phyloP scores from a whole-genome alignment of 2,797 vertebrate species.

The Sphaeramia orbicularis region DNA sequence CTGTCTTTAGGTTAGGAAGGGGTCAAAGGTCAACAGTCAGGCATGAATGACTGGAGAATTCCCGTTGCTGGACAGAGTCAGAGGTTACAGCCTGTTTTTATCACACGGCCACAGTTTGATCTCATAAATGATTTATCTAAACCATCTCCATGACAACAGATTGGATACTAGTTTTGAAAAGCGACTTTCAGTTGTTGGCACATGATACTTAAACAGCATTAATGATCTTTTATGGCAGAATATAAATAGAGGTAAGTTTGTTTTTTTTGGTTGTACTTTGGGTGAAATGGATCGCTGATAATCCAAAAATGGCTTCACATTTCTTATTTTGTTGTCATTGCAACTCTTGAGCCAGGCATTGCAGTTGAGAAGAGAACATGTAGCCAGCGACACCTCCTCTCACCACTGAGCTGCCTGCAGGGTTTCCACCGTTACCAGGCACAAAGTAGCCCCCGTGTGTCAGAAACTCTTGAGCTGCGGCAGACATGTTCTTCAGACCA shows the following conservation, averaged over 20 bases:
- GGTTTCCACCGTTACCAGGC: constrained; percentile 63
- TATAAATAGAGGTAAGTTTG: neutral
- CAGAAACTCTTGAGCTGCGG: constrained; percentile 84
- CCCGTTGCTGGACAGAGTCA: too few species aligned
- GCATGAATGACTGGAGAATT: too few species aligned
- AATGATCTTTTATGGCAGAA: neutral
- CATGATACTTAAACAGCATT: too few species aligned
- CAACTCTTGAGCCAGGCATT: constrained; percentile 82
- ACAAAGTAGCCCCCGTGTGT: constrained; percentile 85
- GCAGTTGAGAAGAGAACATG: constrained; percentile 83
- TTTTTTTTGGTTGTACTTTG: neutral
- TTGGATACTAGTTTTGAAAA: too few species aligned
- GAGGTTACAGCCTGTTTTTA: too few species aligned
- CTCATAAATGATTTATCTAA: too few species aligned
- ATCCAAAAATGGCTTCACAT: neutral
- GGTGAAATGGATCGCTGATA: neutral
- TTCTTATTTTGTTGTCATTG: constrained; percentile 80
- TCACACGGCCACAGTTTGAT: too few species aligned
- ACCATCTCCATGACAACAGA: too few species aligned
- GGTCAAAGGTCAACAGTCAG: too few species aligned
- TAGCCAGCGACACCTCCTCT: constrained; percentile 83
- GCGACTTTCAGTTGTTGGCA: neutral
- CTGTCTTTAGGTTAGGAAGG: too few species aligned
- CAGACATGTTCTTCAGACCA: too few species aligned
- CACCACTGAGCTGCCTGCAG: constrained; percentile 61